Evolutionary conservation across 2,113 vertebrate genomes (phyloP).

Genomic region (Cyanistes caeruleus): DNA sequence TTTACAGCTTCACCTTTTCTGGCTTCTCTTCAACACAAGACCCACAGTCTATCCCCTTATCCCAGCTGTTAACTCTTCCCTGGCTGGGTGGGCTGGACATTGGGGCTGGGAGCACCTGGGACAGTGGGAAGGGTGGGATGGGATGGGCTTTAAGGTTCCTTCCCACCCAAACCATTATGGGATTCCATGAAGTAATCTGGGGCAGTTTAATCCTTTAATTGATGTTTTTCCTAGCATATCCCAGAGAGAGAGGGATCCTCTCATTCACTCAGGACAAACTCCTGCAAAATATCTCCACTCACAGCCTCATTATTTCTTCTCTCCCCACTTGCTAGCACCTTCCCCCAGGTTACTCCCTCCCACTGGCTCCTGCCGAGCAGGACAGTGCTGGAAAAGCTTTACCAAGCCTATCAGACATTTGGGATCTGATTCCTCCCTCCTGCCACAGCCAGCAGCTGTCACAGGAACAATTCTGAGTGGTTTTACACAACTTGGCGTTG

Average conservation of each 20-base stretch:
- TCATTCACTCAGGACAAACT: background rate
- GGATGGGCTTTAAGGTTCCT: background rate
- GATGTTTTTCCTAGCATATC: background rate
- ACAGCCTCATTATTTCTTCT: background rate
- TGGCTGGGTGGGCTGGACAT: background rate
- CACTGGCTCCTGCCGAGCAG: background rate
- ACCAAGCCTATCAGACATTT: rapidly evolving
- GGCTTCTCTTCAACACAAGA: background rate
- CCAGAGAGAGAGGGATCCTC: background rate
- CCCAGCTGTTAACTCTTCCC: background rate
- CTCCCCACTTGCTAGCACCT: rapidly evolving
- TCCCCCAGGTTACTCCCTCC: no score
- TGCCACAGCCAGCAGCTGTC: background rate
- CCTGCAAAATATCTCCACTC: background rate
- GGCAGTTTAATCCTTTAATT: background rate
- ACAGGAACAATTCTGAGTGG: background rate
- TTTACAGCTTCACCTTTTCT: background rate
- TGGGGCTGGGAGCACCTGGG: background rate
- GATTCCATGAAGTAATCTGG: background rate
- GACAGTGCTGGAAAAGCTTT: background rate
- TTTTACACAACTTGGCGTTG: background rate
- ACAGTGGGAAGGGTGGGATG: rapidly evolving
- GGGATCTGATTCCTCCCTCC: background rate
- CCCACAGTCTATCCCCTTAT: background rate
- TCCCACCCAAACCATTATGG: background rate